Evolutionary conservation across 2,888 invertebrate species (phyloP).

Genomic region (Frankliniella intonsa): DNA sequence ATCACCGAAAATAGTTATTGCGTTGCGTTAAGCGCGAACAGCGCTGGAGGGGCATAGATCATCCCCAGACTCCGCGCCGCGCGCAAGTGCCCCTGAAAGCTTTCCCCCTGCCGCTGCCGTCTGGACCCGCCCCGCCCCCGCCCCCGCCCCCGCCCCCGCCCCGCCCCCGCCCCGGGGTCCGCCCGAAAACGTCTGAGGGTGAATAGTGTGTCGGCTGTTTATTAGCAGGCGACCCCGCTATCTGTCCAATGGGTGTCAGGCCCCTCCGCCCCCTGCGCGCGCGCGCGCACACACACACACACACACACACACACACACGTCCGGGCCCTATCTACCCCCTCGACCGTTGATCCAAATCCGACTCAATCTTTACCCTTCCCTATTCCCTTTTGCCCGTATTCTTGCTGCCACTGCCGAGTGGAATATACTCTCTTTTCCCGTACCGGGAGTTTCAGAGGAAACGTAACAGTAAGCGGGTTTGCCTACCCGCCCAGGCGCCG

Average conservation of each 20-base stretch:
- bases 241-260: neutral
- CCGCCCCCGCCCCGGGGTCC: neutral
- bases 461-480: no score
- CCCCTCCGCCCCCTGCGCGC: neutral
- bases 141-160: neutral
- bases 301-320: neutral
- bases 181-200: neutral
- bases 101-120: neutral
- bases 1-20: conserved; percentile 22
- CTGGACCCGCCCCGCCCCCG: neutral
- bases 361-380: no score
- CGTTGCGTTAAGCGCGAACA: neutral
- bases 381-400: no score
- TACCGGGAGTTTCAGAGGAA: no score
- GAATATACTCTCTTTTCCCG: no score
- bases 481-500: no score
- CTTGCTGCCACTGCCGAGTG: no score
- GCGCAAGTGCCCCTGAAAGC: conserved; percentile 12
- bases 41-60: neutral
- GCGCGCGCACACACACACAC: neutral
- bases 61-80: neutral
- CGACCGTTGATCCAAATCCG: no score
- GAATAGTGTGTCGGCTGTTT: neutral
- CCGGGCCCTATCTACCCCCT: no score
- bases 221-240: neutral